A percentile compares a stretch with the other conserved stretches of the same genome.
These are phyloP conservation scores for Neolamprologus sp. DNA, from an alignment of 2,113 vertebrate species.

Conservation along the genomic window DNA sequence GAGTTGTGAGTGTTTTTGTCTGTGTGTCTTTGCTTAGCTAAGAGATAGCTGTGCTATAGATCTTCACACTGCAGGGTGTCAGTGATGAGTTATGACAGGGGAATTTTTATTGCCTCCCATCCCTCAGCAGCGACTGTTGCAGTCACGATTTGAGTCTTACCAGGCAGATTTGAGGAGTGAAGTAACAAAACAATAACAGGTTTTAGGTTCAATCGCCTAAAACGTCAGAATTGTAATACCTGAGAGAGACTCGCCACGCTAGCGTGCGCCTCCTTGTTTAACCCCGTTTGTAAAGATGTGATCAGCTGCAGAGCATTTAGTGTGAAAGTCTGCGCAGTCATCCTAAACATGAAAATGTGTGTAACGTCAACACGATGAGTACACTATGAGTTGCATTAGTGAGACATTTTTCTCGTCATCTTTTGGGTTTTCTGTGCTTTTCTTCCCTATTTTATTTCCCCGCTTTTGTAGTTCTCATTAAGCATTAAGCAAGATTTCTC, in stretches of 20 bases:
- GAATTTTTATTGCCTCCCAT: background rate
- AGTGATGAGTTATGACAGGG: background rate
- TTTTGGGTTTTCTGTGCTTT: background rate
- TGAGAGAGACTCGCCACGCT: background rate
- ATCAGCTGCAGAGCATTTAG: background rate
- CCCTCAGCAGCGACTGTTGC: background rate
- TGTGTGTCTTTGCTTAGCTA: background rate
- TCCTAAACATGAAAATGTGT: background rate
- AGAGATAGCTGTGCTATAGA: background rate
- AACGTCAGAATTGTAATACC: background rate
- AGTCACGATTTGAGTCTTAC: background rate
- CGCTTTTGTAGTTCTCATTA: background rate
- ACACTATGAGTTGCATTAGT: background rate
- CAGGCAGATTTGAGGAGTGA: background rate
- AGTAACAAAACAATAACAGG: background rate
- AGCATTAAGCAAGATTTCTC: background rate
- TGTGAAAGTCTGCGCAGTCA: background rate
- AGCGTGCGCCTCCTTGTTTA: background rate
- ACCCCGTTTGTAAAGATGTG: background rate
- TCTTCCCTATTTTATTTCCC: background rate
- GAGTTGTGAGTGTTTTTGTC: background rate
- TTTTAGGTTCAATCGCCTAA: background rate
- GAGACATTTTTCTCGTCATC: background rate
- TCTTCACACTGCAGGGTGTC: background rate
- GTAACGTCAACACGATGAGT: background rate